Evolutionary conservation across 1,140 invertebrate species (phyloP).

Genomic region (Aphaenogaster rudis): DNA sequence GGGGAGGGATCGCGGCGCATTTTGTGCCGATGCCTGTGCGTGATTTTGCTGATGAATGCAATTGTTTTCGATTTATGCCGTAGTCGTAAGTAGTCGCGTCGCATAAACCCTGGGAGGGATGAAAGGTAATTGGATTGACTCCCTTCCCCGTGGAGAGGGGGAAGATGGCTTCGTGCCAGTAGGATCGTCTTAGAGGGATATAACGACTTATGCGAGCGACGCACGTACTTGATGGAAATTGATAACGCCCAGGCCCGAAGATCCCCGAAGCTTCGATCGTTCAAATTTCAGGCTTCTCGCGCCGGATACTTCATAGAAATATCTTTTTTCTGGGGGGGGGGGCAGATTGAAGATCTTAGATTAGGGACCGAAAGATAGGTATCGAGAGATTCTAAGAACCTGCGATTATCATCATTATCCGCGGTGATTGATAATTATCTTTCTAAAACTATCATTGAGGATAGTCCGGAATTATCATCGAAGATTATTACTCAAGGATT

Average conservation of each 20-base stretch:
- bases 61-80: conserved; percentile 45
- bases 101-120: background rate
- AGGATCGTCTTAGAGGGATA: background rate
- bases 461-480: background rate
- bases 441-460: background rate
- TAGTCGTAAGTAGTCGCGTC: background rate
- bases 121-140: conserved; percentile 10
- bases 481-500: background rate
- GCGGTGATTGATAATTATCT: conserved; percentile 17
- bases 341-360: background rate
- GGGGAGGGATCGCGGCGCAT: background rate
- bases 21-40: background rate
- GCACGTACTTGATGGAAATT: conserved; percentile 26
- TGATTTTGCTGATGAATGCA: conserved; percentile 43
- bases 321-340: background rate
- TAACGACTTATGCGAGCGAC: conserved; percentile 33
- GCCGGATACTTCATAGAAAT: background rate
- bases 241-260: conserved; percentile 13
- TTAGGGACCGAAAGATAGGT: background rate
- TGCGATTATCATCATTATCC: background rate
- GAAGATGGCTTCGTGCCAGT: background rate
- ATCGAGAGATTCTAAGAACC: conserved; percentile 7
- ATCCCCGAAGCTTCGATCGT: background rate
- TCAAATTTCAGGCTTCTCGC: background rate
- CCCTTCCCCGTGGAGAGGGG: background rate